These are phyloP conservation scores for Lacerta bilineata DNA, from an alignment of 2,797 vertebrate species.

Conservation along the genomic window DNA sequence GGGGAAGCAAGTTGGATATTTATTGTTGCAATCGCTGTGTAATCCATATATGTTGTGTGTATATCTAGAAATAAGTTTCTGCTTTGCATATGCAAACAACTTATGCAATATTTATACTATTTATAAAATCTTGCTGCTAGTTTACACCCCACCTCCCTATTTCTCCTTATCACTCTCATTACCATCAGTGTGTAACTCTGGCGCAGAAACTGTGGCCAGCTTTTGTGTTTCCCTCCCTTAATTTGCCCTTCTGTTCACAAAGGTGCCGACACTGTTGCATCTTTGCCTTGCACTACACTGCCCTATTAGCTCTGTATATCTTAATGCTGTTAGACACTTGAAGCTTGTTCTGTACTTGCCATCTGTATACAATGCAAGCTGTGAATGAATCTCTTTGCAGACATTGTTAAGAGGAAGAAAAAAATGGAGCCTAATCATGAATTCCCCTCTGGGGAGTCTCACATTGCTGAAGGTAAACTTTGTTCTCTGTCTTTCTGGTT, in stretches of 20 bases:
- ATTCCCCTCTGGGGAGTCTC: slow-evolving; percentile 12
- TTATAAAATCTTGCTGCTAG: not conserved
- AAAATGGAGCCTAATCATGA: slow-evolving; percentile 34
- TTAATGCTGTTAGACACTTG: slow-evolving; percentile 6
- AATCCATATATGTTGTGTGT: slow-evolving; percentile 46
- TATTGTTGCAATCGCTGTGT: slow-evolving; percentile 45
- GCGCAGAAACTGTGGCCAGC: not conserved
- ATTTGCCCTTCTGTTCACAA: not conserved
- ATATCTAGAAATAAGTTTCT: slow-evolving; percentile 45
- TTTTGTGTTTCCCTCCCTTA: not conserved
- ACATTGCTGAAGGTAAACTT: slow-evolving; percentile 6
- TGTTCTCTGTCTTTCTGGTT: slow-evolving; percentile 1
- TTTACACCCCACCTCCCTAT: not conserved
- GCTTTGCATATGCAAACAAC: slow-evolving; percentile 47
- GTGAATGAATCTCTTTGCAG: slow-evolving; percentile 17
- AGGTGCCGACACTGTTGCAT: not conserved
- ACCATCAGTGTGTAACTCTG: not conserved
- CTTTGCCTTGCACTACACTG: slow-evolving; percentile 5
- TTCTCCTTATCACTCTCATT: not conserved
- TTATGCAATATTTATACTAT: not conserved
- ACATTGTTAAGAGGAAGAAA: slow-evolving; percentile 10
- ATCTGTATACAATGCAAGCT: not conserved
- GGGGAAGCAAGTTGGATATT: slow-evolving; percentile 6
- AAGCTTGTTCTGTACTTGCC: slow-evolving; percentile 34
- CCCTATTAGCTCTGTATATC: not conserved